Evolutionary conservation across 2,797 vertebrate species (phyloP), one percentile per base, ranked within the genome.

Genomic region (Pangasius djambal): DNA sequence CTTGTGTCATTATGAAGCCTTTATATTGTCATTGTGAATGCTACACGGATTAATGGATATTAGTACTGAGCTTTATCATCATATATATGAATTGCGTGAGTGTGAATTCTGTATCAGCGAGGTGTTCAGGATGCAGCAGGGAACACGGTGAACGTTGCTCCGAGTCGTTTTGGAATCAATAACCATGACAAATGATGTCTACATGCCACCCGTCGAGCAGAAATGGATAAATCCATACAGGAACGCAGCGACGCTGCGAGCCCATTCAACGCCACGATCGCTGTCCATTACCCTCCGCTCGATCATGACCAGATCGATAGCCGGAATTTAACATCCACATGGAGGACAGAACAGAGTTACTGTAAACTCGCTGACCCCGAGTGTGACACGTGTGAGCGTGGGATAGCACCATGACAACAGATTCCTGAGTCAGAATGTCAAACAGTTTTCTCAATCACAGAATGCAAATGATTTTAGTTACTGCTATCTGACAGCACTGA

Each of bases 171-270:
- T 40, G 40, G 52, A 81, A 86, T 86, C 84, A 89, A 84, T 77
- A 67, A 7, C 40, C n/a, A 16, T 59, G 48, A 63, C 28, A 70
- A 77, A 22, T 63, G 50, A 61, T 16, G 13, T 28, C 81, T 78
- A 67, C 52, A 57, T 31, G 65, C 79, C 16, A 65, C 77, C 85
- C 13, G 65, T 34, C 18, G 69, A 67, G 28, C 28, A 15, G 40
- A 61, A 86, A n/a, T 28, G 37, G 4, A 86, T 59, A 59, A 83
- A 88, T 90, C 79, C 67, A 82, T 86, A 84, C 70, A 40, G n/a
- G 44, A 44, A 69, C 28, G 48, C 9, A 5, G 10, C n/a, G 34
- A 70, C 40, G 50, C 63, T 52, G n/a, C 18, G 40, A 86, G 55
- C 2, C 55, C 79, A 72, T 57, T 79, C 70, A 82, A 37, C 18